A percentile compares a stretch with the other conserved stretches of the same genome.
These are phyloP conservation scores for Camelus bactrianus DNA, from an alignment of 2,113 vertebrate genomes.

Conservation along the genomic window DNA sequence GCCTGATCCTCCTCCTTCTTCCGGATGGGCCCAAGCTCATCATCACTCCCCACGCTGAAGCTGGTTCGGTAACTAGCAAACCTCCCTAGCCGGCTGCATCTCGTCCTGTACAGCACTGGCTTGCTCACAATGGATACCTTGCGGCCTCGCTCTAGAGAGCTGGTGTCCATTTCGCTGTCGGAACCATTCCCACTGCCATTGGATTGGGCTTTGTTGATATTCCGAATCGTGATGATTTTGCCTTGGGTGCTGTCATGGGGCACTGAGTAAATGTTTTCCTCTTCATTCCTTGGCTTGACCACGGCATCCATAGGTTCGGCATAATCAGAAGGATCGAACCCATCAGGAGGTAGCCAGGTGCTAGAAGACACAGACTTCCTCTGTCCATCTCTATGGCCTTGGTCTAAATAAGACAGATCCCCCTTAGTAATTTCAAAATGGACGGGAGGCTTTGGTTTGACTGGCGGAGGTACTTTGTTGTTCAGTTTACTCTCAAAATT, in stretches of 20 bases:
- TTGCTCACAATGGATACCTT: constrained; percentile 89
- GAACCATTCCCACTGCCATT: constrained; percentile 96
- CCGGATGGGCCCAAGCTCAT: constrained; percentile 92
- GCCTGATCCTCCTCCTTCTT: constrained; percentile 93
- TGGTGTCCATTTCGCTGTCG: constrained; percentile 95
- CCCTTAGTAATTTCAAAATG: constrained; percentile 93
- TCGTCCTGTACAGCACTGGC: constrained; percentile 93
- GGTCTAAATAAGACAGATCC: constrained; percentile 91
- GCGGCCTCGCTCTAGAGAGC: constrained; percentile 94
- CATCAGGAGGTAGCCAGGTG: constrained; percentile 90
- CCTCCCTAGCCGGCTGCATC: constrained; percentile 93
- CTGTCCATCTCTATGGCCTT: constrained; percentile 88
- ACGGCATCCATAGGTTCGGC: constrained; percentile 97
- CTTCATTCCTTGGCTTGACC: constrained; percentile 92
- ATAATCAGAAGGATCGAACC: constrained; percentile 98
- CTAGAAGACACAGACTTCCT: constrained; percentile 92
- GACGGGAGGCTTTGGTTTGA: constrained; percentile 95
- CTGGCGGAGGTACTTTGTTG: constrained; percentile 95
- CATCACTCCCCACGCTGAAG: constrained; percentile 95
- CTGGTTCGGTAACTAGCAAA: constrained; percentile 95
- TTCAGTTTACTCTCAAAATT: constrained; percentile 94
- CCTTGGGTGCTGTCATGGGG: constrained; percentile 98
- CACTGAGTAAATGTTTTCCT: constrained; percentile 98
- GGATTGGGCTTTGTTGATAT: constrained; percentile 94
- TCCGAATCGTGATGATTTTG: constrained; percentile 98